Base-by-base conservation (phyloP, 2,113 vertebrate species). In the Vicugna pacos region DNA sequence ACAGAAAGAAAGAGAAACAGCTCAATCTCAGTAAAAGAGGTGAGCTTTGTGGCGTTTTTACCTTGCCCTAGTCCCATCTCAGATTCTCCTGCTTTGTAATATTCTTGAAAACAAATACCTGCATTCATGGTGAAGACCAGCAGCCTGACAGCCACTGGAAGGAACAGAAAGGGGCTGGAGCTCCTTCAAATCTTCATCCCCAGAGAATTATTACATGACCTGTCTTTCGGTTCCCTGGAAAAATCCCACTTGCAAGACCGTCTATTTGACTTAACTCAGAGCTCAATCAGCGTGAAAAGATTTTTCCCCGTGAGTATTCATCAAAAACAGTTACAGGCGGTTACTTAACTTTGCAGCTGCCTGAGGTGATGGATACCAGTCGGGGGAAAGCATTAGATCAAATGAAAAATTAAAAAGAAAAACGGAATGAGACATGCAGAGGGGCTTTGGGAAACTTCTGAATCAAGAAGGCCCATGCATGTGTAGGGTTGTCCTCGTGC, bases 281-380 rank as follows among this genome's bases (percentile, higher is more conserved):
- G 22, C 16, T 89, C 60, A 54, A 38, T 72, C 9, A 69, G 22
- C 15, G 0, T 89, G 60, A 84, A 89, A 89, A 70, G 9, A 28
- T 35, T 89, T 89, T 62, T 70, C 14, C 30, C 69, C 42, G 13
- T 77, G 46, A 50, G 42, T n/a, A 70, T 89, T 89, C 77, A 50
- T 93, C 20, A 42, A 52, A 89, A 95, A 92, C 48, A 76, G n/a
- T 82, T 82, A 76, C 15, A 69, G 48, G n/a, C 62, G 48, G 32
- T 77, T 54, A 64, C 28, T 73, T 89, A 69, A 92, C 28, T 84
- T 64, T 46, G 28, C 56, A 35, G 48, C 30, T 81, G 16, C 73
- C 48, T 92, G 22, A 81, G 54, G 65, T 56, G 35, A 60, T 30
- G 52, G 60, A 46, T 77, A 83, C 65, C 54, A 72, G 54, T 30